Evolutionary conservation across 37 sponge, comb jelly and placozoan genomes (phyloP), one percentile per base, ranked within the genome.

Genomic region (Mnemiopsis leidyi): DNA sequence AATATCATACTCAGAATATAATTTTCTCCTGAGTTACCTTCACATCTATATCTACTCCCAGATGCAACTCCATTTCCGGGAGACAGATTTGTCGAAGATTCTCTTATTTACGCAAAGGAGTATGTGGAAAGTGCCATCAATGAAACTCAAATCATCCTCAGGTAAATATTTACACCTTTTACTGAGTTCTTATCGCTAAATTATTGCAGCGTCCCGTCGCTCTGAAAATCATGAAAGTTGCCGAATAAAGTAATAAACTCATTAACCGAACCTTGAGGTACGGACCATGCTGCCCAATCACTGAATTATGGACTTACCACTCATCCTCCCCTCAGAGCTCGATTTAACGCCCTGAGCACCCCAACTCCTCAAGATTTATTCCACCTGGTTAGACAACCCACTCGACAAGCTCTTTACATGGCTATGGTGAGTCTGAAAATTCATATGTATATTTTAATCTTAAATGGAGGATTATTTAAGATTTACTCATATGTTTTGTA

Each of bases 401-500:
- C 82, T 20, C 28, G 82, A 35, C 82, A 79, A 21, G 29, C 82
- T 9, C 82, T 79, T 35, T 79, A 79, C 82, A 79, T 79, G 82
- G 82, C 82, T 3, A 79, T 79, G 82, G 82, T 79, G 9, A 48
- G 13, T 48, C 13, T 48, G 61, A 48, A 48, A 48, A 18, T 48
- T 48, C n/a, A n/a, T n/a, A n/a, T n/a, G n/a, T 48, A 48, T 5
- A 18, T 48, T 48, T 48, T 48, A 48, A 48, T 48, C 5, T 13
- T 13, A 48, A 48, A 48, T 18, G 13, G 13, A 48, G 13, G 61
- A 48, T 48, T 48, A 48, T 48, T 48, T 48, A 13, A n/a, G n/a
- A n/a, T n/a, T n/a, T n/a, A n/a, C n/a, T n/a, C n/a, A n/a, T n/a
- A n/a, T n/a, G n/a, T n/a, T n/a, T n/a, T n/a, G n/a, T n/a, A n/a